A percentile compares a stretch with the other conserved stretches of the same genome.
Evolutionary conservation across 2,888 invertebrate genomes (phyloP).

Genomic region (Cantharis flavilabris): DNA sequence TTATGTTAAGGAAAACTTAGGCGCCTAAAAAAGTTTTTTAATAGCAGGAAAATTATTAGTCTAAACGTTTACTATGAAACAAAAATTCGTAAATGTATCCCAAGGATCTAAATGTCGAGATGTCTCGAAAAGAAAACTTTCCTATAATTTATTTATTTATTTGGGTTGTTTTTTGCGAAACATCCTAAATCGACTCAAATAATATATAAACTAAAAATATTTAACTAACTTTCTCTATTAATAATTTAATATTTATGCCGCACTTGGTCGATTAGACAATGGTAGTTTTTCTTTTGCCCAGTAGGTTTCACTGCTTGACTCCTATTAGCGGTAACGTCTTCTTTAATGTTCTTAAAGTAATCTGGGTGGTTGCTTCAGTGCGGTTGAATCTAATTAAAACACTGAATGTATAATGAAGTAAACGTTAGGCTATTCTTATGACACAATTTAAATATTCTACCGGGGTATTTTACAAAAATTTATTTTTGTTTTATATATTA

Average conservation of each 20-base stretch:
- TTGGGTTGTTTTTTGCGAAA: neutral
- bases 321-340: constrained; percentile 29
- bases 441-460: neutral
- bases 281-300: neutral
- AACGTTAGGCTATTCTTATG: constrained; percentile 30
- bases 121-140: neutral
- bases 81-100: neutral
- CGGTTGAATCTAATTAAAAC: constrained; percentile 36
- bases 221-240: neutral
- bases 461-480: neutral
- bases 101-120: neutral
- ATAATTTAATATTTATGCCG: neutral
- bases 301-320: constrained; percentile 23
- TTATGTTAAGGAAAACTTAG: too few species aligned
- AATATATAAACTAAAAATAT: neutral
- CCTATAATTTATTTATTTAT: neutral
- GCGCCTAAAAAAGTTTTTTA: too few species aligned
- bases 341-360: constrained; percentile 24
- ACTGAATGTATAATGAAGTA: constrained; percentile 36
- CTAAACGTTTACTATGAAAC: too few species aligned
- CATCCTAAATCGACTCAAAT: neutral
- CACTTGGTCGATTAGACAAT: neutral
- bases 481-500: neutral
- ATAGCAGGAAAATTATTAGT: too few species aligned
- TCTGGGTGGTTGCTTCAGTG: constrained; percentile 30